A percentile compares a stretch with the other conserved stretches of the same genome.
These are phyloP conservation scores for Fragum whitleyi DNA, from an alignment of 2,888 invertebrate species.

Conservation along the genomic window DNA sequence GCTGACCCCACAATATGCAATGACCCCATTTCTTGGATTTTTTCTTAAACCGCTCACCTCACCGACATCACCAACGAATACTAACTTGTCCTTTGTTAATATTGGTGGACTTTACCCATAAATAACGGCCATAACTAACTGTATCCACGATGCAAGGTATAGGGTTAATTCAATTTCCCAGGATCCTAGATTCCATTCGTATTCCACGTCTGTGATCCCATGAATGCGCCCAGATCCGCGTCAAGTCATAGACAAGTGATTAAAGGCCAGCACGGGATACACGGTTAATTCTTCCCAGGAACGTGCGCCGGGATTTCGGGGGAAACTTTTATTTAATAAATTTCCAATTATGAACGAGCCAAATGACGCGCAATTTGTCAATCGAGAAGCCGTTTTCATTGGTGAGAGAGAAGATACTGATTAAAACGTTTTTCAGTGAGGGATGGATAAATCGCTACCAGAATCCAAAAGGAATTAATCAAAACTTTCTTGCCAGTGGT, in stretches of 20 bases:
- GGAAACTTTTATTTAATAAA: conserved; percentile 79
- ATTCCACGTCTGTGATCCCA: conserved; percentile 42
- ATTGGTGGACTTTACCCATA: no score
- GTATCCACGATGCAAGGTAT: neutral
- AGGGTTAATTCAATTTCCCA: conserved; percentile 66
- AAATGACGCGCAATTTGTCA: conserved; percentile 80
- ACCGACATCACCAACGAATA: no score
- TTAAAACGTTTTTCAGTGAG: conserved; percentile 53
- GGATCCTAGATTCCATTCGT: conserved; percentile 62
- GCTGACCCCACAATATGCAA: no score
- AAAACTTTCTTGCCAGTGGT: conserved; percentile 3
- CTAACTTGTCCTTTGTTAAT: no score
- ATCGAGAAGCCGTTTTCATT: conserved; percentile 63
- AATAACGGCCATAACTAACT: neutral
- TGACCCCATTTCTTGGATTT: no score
- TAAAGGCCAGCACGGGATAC: conserved; percentile 17
- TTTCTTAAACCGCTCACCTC: no score
- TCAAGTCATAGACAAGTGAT: conserved; percentile 17
- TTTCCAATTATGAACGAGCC: conserved; percentile 76
- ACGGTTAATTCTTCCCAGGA: conserved; percentile 27
- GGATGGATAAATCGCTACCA: conserved; percentile 56
- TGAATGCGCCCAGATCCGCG: conserved; percentile 26
- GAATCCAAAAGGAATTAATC: conserved; percentile 25
- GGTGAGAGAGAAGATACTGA: conserved; percentile 48
- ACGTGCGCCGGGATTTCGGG: conserved; percentile 51